Base-by-base conservation (phyloP, 2,113 vertebrate genomes). In the Chauna torquata region DNA sequence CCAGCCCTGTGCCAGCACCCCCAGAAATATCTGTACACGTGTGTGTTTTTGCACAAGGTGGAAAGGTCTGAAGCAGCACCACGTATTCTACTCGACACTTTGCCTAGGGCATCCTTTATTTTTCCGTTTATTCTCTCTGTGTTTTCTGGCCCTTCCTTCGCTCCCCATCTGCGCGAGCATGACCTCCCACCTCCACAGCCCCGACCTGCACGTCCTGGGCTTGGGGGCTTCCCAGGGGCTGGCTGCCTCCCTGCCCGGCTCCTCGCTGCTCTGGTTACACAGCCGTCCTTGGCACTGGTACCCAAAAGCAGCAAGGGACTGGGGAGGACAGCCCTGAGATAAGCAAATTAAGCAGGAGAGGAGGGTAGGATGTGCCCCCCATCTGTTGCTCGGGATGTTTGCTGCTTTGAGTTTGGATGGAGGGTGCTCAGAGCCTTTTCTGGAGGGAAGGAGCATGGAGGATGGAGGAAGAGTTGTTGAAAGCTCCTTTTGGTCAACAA, bases 221-320 rank as follows among this genome's bases (percentile, higher is more conserved):
- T 85, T 34, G 45, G 82, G 71, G 10, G 30, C 20, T 64, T 80
- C 32, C 23, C 12, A 0, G 1, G 50, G 30, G 28, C 36, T 83
- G 34, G 36, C 52, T 80, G 44, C 28, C 32, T 55, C 3, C 52
- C 38, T 69, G 44, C 8, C 4, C 0, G 0, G 24, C n/a, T 94
- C 25, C 54, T 72, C 3, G 2, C 0, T 0, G 12, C 8, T 32
- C 18, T 3, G 0, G 64, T 76, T 47, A 11, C 25, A 18, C 0
- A 0, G 11, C 30, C 1, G 0, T 91, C 52, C 58, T 77, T 12
- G 20, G 64, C 64, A 13, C 36, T 16, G 22, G 24, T 55, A 23
- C 38, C 59, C 3, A 4, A 76, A 82, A 71, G 11, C 55, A 58
- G 45, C n/a, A 75, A 54, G 11, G 11, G 13, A 4, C 49, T 40